These are phyloP conservation scores for Clistopyga incitator DNA, from an alignment of 2,888 invertebrate species.

Conservation along the genomic window DNA sequence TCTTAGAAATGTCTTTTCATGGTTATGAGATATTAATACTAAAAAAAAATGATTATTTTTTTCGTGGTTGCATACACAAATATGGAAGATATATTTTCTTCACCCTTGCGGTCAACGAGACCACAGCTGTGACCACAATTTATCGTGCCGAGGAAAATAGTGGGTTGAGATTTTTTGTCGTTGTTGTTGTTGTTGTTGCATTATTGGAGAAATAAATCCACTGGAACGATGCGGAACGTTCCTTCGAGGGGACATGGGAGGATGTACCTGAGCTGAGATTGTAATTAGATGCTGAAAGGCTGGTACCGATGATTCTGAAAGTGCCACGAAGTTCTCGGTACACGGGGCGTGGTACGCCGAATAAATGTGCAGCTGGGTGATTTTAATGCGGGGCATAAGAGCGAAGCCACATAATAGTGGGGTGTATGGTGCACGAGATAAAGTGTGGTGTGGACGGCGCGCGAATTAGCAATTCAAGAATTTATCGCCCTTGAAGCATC, in stretches of 20 bases:
- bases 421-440: background rate
- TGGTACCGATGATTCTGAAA: conserved; percentile 53
- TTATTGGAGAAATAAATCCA: background rate
- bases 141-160: background rate
- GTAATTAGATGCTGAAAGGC: conserved; percentile 49
- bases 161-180: background rate
- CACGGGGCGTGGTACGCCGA: conserved; percentile 24
- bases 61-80: too few species aligned
- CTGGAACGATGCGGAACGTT: conserved; percentile 1
- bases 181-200: background rate
- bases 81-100: too few species aligned
- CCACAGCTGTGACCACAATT: too few species aligned
- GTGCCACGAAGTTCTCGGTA: conserved; percentile 1
- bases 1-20: background rate
- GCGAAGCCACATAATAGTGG: background rate
- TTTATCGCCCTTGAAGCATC: conserved; percentile 64
- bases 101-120: too few species aligned
- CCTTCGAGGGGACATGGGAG: background rate
- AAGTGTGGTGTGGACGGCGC: background rate
- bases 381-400: conserved; percentile 46
- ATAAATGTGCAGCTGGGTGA: conserved; percentile 36
- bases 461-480: conserved; percentile 52
- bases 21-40: background rate
- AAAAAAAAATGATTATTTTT: too few species aligned
- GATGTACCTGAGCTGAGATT: conserved; percentile 5